Evolutionary conservation across 2,888 invertebrate genomes (phyloP), one percentile per base, ranked within the genome.

Genomic region (Lymantria monacha): DNA sequence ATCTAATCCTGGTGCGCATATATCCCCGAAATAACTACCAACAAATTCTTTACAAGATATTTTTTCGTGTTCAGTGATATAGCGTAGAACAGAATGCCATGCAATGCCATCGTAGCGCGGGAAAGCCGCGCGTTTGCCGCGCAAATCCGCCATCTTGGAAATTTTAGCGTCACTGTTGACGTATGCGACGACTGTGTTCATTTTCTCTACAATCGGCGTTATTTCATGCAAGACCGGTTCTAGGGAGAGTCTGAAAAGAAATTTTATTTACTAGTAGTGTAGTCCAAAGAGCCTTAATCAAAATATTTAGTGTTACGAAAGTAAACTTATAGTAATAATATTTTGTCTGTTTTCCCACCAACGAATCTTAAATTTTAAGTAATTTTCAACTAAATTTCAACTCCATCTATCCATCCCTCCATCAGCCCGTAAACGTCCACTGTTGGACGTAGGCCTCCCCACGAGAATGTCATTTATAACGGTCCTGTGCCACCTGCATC

Each of bases 81-180:
- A 73, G 79, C 87, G 56, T 81, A 82, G 62, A 30, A 93, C 92
- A 0, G 95, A 92, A 63, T 94, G 92, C 93, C 94, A 93, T 9
- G 95, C 94, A 8, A 94, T 85, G 7, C 96, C 95, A 60, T 95
- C 95, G 71, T 94, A 96, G n/a, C 93, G 93, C 1, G 97, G 95
- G 77, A 98, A 95, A 69, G 96, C 96, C 0, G 96, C 96, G 41
- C 93, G 93, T 60, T 94, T 94, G 9, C 95, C 95, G 79, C 89
- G 87, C 30, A 97, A 81, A 69, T 96, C 95, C 44, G 88, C 79
- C 58, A 97, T 91, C 11, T 81, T 92, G 11, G 83, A 79, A 47
- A 95, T 93, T 30, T 79, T 76, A 0, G 94, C 91, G 66, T 93
- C 85, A 42, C 88, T 92, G 58, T 90, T 93, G 0, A 96, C 94